Base-by-base conservation (phyloP, 2,797 vertebrate genomes). In the Syngnathus acus region DNA sequence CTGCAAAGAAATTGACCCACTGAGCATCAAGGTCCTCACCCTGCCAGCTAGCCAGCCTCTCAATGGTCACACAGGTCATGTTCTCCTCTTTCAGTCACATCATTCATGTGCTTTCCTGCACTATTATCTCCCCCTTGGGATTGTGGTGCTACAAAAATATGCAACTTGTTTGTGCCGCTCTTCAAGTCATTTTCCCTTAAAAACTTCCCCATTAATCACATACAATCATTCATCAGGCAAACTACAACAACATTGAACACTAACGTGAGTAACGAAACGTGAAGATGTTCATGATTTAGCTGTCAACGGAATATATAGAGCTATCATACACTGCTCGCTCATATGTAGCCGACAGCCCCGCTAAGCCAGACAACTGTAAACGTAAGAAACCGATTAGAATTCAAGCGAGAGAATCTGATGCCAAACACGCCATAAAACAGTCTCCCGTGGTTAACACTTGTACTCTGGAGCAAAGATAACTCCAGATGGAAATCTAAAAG, bases 401-500 rank as follows among this genome's bases (percentile, higher is more conserved):
- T 48, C 39, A 64, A 59, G 21, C 65, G 68, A 69, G 60, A 68
- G 65, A 55, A 60, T 45, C 2, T 65, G 38, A 71, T 67, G 64
- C 66, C 61, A 17, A 68, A 47, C 59, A 65, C 19, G 16, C 14
- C 55, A 68, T 68, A 65, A 71, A 76, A 64, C 14, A 0, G 48
- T 0, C 48, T 48, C 48, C 21, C 0, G n/a, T 60, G 51, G 61
- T 72, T 63, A 50, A 69, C 43, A 64, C 3, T 38, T 54, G 43
- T 13, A 58, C 58, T 64, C 54, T 48, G 42, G 47, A 63, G 57
- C 10, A 17, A 66, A 66, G 62, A 21, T 65, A 68, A 71, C 62
- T 72, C 64, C 65, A 66, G 50, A 68, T 71, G 39, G 45, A 72
- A 72, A 74, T 72, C 14, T 68, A 39, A 72, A 69, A 68, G 54